Conservation (phyloP, 2,797 vertebrate species). For the Brachyrhaphis roseni region DNA sequence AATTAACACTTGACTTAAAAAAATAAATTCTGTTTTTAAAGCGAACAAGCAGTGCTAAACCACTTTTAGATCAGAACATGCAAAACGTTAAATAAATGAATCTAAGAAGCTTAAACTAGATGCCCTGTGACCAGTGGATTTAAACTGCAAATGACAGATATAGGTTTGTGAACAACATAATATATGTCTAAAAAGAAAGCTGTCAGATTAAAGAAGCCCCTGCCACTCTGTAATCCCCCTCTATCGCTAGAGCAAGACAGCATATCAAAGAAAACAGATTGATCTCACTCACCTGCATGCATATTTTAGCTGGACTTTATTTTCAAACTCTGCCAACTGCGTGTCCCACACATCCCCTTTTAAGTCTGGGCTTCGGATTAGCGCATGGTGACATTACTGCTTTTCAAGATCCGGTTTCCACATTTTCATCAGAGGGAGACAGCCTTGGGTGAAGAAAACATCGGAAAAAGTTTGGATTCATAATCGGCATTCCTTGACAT, state of each 20-base stretch:
- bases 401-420: conserved; percentile 54
- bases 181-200: background rate
- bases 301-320: conserved; percentile 49
- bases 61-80: background rate
- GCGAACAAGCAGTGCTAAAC: background rate
- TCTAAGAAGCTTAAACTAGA: conserved; percentile 4
- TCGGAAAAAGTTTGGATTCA: conserved; percentile 27
- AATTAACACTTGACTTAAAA: background rate
- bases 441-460: conserved; percentile 9
- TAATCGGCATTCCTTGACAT: background rate
- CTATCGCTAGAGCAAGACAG: background rate
- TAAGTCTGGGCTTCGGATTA: conserved; percentile 29
- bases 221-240: background rate
- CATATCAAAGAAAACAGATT: background rate
- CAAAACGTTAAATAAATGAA: background rate
- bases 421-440: conserved; percentile 39
- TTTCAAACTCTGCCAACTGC: conserved; percentile 37
- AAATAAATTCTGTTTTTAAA: background rate
- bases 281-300: conserved; percentile 61
- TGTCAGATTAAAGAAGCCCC: background rate
- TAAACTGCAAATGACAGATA: background rate
- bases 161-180: conserved; percentile 1
- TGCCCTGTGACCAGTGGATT: background rate
- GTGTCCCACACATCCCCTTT: conserved; percentile 44
- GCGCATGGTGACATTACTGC: conserved; percentile 17